Evolutionary conservation across 2,888 invertebrate genomes (phyloP).

Genomic region (Cephus sareptanus): DNA sequence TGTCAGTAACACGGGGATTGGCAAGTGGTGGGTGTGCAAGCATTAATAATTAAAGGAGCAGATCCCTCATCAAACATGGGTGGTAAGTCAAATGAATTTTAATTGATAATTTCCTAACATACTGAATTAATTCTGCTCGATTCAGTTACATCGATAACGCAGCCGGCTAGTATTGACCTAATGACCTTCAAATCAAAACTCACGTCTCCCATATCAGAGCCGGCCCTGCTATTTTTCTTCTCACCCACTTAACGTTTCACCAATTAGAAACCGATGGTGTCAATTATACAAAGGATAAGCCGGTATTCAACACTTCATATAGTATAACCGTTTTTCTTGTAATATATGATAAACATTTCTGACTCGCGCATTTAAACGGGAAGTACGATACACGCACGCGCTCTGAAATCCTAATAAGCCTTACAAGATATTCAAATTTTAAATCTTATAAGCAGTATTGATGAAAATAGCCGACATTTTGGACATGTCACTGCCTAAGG

Average conservation of each 20-base stretch:
- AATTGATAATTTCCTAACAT: background rate
- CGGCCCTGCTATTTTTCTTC: background rate
- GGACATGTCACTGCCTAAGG: background rate
- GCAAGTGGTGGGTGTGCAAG: conserved; percentile 45
- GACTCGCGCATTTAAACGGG: background rate
- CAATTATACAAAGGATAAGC: background rate
- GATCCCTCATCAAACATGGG: conserved; percentile 46
- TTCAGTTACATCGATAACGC: conserved; percentile 9
- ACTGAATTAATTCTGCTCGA: background rate
- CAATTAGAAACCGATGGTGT: background rate
- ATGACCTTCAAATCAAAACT: conserved; percentile 55
- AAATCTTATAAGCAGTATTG: background rate
- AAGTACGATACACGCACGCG: background rate
- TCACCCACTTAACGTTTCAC: background rate
- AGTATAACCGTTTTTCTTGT: background rate
- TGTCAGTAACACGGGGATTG: conserved; percentile 42
- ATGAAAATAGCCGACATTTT: background rate
- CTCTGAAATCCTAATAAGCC: background rate
- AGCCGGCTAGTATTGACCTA: conserved; percentile 51
- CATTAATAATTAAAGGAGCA: conserved; percentile 11
- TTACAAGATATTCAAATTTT: background rate
- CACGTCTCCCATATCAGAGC: conserved; percentile 18
- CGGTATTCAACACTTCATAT: background rate
- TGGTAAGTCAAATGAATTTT: conserved; percentile 45
- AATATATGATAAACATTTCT: background rate